These are phyloP conservation scores for Babylonia areolata DNA, from an alignment of 1,140 invertebrate species.

Conservation along the genomic window DNA sequence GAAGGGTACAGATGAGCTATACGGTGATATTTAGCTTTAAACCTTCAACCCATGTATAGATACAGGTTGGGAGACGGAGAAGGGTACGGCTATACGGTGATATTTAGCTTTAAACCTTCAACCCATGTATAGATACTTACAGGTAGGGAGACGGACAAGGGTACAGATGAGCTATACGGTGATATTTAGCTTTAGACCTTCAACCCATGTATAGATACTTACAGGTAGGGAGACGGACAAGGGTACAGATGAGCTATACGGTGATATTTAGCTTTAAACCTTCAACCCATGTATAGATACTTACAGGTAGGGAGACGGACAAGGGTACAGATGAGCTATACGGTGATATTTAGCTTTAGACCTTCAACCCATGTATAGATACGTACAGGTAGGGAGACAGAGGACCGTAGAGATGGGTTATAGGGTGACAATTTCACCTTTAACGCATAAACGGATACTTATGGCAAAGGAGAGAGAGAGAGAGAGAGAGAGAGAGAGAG, in stretches of 20 bases:
- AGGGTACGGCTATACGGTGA: no score
- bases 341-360: no score
- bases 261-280: no score
- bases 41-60: background rate
- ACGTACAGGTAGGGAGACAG: background rate
- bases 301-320: background rate
- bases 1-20: background rate
- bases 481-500: background rate
- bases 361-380: background rate
- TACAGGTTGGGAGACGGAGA: no score
- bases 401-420: background rate
- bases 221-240: background rate
- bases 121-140: background rate
- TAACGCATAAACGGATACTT: no score
- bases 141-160: background rate
- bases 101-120: no score
- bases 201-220: background rate
- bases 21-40: no score
- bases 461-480: constrained; percentile 4
- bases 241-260: no score
- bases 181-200: no score
- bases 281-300: background rate
- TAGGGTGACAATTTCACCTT: no score
- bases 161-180: no score
- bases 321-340: no score